Evolutionary conservation across 2,113 vertebrate genomes (phyloP).

Genomic region (Tangachromis dhanisi): DNA sequence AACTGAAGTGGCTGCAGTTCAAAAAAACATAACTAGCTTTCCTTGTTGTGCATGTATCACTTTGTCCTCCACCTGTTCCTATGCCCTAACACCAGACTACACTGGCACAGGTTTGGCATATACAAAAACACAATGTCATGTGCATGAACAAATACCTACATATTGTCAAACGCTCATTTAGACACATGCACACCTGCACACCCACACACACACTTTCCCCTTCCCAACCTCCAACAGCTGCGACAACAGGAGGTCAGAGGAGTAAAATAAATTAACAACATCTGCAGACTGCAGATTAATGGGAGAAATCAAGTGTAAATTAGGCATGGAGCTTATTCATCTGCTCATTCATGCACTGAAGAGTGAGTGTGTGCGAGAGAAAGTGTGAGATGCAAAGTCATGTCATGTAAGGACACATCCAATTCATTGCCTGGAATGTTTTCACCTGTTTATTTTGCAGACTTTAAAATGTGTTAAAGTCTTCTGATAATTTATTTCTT

Average conservation of each 20-base stretch:
- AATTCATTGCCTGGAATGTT: neutral
- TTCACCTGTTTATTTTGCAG: neutral
- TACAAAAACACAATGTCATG: neutral
- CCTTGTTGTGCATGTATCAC: conserved; percentile 25
- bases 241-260: conserved; percentile 47
- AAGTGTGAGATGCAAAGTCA: neutral
- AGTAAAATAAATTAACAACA: conserved; percentile 58
- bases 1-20: neutral
- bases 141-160: neutral
- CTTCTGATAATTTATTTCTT: neutral
- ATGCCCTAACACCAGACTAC: neutral
- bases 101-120: neutral
- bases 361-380: neutral
- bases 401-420: neutral
- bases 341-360: conserved; percentile 26
- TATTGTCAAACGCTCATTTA: neutral
- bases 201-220: neutral
- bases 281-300: conserved; percentile 64
- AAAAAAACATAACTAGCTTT: conserved; percentile 7
- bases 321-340: conserved; percentile 43
- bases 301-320: conserved; percentile 61
- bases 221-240: conserved; percentile 46
- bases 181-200: neutral
- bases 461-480: neutral
- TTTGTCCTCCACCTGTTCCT: conserved; percentile 32